Evolutionary conservation across 2,113 vertebrate species (phyloP).

Genomic region (Tragelaphus imberbis): DNA sequence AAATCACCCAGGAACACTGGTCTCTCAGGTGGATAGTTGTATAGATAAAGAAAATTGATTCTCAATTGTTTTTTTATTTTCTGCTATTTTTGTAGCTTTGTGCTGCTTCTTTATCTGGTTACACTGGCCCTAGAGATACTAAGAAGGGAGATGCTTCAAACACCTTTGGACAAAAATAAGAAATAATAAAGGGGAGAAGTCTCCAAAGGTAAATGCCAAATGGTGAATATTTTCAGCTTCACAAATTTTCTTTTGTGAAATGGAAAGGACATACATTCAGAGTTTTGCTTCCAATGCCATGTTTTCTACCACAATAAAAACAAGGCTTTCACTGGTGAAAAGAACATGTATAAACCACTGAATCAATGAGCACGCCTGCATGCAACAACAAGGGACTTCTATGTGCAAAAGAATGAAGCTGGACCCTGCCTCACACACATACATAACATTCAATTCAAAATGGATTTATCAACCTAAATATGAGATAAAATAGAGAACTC

Average conservation of each 20-base stretch:
- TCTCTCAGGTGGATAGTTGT: neutral
- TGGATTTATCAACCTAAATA: neutral
- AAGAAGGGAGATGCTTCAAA: neutral
- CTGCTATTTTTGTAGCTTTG: neutral
- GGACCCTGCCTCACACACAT: neutral
- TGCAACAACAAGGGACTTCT: neutral
- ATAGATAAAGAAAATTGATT: neutral
- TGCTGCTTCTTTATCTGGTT: neutral
- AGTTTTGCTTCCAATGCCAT: neutral
- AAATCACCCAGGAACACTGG: neutral
- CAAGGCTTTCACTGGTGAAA: neutral
- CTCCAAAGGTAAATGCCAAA: neutral
- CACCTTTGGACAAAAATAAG: neutral
- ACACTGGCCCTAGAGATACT: neutral
- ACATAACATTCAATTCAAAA: neutral
- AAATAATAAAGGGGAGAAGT: neutral
- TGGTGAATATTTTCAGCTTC: neutral
- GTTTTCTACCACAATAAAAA: neutral
- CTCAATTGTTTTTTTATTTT: neutral
- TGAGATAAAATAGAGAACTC: neutral
- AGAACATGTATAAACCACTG: neutral
- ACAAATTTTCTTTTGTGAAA: neutral
- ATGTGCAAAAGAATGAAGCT: neutral
- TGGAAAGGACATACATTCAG: neutral
- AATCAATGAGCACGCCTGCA: neutral